A percentile compares a stretch with the other conserved stretches of the same genome.
phyloP scores from a whole-genome alignment of 2,888 invertebrate genomes.

The Spodoptera littoralis region DNA sequence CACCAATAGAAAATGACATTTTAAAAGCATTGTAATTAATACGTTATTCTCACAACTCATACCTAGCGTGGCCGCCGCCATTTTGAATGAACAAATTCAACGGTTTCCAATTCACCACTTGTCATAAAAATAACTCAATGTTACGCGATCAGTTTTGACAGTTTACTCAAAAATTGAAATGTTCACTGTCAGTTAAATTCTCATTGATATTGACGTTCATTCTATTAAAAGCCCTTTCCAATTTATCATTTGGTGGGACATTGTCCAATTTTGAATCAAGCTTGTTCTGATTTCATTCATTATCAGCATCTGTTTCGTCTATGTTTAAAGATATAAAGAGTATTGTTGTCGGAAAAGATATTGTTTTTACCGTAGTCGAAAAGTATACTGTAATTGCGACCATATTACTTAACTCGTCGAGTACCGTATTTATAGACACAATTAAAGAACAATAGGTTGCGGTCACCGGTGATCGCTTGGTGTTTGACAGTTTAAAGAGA shows the following conservation, averaged over 20 bases:
- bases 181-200: slow-evolving; percentile 18
- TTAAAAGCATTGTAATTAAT: slow-evolving; percentile 1
- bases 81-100: slow-evolving; percentile 15
- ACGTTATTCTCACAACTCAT: neutral
- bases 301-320: neutral
- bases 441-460: too few species aligned
- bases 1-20: neutral
- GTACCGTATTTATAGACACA: too few species aligned
- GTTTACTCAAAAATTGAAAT: slow-evolving; percentile 17
- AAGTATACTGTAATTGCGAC: too few species aligned
- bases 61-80: neutral
- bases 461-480: too few species aligned
- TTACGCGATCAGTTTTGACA: slow-evolving; percentile 13
- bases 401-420: too few species aligned
- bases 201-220: slow-evolving; percentile 28
- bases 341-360: neutral
- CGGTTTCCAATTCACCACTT: slow-evolving; percentile 1
- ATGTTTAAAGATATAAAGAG: neutral
- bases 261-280: slow-evolving; percentile 15
- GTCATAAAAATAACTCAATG: slow-evolving; percentile 12
- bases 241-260: slow-evolving; percentile 7
- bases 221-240: slow-evolving; percentile 9
- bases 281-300: slow-evolving; percentile 11
- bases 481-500: too few species aligned
- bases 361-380: too few species aligned